Percentiles rank a stretch among this genome's conserved stretches.
phyloP scores from a whole-genome alignment of 1,140 invertebrate species.

The Matsumurasca onukii region DNA sequence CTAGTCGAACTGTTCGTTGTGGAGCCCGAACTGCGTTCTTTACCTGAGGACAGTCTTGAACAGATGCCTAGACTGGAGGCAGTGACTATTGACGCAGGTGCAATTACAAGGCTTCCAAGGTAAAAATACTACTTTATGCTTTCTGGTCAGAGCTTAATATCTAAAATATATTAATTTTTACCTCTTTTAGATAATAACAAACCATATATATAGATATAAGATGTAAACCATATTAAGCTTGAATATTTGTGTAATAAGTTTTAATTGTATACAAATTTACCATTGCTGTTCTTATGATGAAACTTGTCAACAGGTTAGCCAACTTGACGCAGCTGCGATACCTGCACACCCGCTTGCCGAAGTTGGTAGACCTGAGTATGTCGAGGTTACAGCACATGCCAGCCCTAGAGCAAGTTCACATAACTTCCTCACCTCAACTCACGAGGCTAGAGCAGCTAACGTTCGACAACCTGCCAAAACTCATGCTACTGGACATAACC shows the following conservation, averaged over 20 bases:
- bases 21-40: constrained; percentile 73
- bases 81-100: constrained; percentile 73
- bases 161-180: constrained; percentile 42
- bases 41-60: constrained; percentile 74
- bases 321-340: constrained; percentile 55
- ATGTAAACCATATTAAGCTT: not conserved
- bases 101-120: constrained; percentile 67
- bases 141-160: too few relatives aligned
- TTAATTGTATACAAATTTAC: not conserved
- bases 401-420: constrained; percentile 71
- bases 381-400: constrained; percentile 71
- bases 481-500: constrained; percentile 73
- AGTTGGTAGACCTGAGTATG: constrained; percentile 66
- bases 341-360: constrained; percentile 61
- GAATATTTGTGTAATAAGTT: not conserved
- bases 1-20: constrained; percentile 66
- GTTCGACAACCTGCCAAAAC: constrained; percentile 69
- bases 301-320: not conserved
- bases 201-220: not conserved
- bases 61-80: constrained; percentile 76
- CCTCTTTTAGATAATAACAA: not conserved
- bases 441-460: constrained; percentile 67
- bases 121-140: too few relatives aligned
- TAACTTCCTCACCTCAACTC: constrained; percentile 66
- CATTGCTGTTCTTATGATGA: not conserved